Percentiles rank a stretch among this genome's conserved stretches.
phyloP scores from a whole-genome alignment of 2,888 invertebrate species.

The Macrosiphum euphorbiae region DNA sequence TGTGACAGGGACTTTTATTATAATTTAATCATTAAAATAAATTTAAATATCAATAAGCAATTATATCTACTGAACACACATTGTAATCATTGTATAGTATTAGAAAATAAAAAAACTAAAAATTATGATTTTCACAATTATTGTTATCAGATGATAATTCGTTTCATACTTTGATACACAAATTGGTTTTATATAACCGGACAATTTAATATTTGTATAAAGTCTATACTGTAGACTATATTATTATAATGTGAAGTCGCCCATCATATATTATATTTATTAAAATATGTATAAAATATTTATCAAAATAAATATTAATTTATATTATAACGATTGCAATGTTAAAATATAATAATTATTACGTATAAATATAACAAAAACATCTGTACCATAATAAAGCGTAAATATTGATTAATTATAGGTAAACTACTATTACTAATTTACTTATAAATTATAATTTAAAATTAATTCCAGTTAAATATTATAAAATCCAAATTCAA shows the following conservation, averaged over 20 bases:
- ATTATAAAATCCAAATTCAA: neutral
- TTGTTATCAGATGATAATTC: neutral
- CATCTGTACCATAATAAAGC: neutral
- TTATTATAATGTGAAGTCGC: neutral
- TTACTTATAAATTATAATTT: neutral
- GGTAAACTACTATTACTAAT: neutral
- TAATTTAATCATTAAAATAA: no score
- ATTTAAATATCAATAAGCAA: no score
- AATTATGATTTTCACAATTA: neutral
- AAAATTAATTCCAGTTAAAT: neutral
- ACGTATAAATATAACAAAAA: neutral
- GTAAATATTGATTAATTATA: neutral
- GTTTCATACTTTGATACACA: neutral
- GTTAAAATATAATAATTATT: neutral
- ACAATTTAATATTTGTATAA: neutral
- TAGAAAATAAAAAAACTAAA: neutral
- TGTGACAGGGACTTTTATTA: neutral
- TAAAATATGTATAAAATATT: neutral
- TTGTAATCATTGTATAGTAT: neutral
- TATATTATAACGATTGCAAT: neutral
- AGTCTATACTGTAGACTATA: neutral
- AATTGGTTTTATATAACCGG: neutral
- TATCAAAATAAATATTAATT: neutral
- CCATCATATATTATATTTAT: neutral
- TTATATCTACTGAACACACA: no score